A percentile compares a stretch with the other conserved stretches of the same genome.
These are phyloP conservation scores for Grammomys surdaster DNA, from an alignment of 2,113 vertebrate species.

Conservation along the genomic window DNA sequence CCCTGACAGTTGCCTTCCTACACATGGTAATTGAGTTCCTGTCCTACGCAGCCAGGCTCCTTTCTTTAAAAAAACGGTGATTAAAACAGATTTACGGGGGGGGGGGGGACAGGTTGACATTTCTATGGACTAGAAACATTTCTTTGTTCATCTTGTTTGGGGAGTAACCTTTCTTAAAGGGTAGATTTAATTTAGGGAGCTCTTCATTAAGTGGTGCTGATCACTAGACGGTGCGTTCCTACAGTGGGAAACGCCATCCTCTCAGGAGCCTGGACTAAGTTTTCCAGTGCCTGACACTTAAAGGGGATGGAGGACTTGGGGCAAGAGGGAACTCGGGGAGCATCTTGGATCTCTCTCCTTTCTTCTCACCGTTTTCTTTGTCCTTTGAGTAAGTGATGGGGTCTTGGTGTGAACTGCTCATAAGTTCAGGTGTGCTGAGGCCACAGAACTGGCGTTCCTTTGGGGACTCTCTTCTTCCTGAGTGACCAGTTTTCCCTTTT, in stretches of 20 bases:
- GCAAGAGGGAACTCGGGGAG: background rate
- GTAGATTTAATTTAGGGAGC: conserved; percentile 82
- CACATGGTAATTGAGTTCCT: conserved; percentile 79
- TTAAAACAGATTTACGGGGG: conserved; percentile 83
- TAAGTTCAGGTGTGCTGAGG: background rate
- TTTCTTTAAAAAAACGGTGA: conserved; percentile 73
- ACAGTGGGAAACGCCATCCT: conserved; percentile 58
- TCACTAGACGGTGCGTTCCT: conserved; percentile 27
- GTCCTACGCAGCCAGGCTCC: conserved; percentile 69
- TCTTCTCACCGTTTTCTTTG: background rate
- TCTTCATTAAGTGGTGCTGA: conserved; percentile 81
- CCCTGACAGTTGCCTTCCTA: conserved; percentile 63
- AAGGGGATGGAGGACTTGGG: conserved; percentile 43
- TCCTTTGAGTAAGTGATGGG: background rate
- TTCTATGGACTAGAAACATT: conserved; percentile 71
- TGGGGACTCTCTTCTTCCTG: background rate
- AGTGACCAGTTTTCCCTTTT: background rate
- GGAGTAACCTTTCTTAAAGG: conserved; percentile 77
- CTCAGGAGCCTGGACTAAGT: conserved; percentile 49
- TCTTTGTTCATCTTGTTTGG: conserved; percentile 82
- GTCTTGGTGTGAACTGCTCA: rapidly evolving
- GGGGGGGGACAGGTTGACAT: conserved; percentile 79
- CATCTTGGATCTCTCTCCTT: background rate
- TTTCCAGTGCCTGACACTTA: conserved; percentile 47
- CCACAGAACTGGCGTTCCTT: too few species aligned